A percentile compares a stretch with the other conserved stretches of the same genome.
Evolutionary conservation across 2,888 invertebrate species (phyloP).

Genomic region (Amphipoea lucens): DNA sequence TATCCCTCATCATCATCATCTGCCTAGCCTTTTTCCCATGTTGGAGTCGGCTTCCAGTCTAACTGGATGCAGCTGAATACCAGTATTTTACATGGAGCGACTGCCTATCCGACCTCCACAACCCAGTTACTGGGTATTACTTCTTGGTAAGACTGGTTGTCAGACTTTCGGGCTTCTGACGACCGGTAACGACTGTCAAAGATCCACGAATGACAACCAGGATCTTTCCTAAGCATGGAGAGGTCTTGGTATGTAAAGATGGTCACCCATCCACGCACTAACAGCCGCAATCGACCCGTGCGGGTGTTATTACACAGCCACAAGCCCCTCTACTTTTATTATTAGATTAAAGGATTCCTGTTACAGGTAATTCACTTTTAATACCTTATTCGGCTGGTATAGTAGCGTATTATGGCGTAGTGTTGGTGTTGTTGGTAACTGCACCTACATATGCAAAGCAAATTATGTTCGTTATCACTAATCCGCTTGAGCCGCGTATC

Average conservation of each 20-base stretch:
- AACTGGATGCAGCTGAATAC: neutral
- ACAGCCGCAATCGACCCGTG: neutral
- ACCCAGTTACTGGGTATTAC: neutral
- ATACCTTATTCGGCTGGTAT: conserved; percentile 1
- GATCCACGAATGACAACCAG: too few relatives aligned
- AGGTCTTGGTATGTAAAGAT: too few relatives aligned
- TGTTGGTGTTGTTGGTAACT: neutral
- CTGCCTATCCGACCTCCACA: neutral
- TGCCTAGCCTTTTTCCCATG: neutral
- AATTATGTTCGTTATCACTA: conserved; percentile 59
- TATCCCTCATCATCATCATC: neutral
- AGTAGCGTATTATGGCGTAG: neutral
- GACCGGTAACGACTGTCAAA: too few relatives aligned
- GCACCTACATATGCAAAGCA: conserved; percentile 30
- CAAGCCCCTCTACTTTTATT: neutral
- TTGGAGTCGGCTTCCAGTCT: neutral
- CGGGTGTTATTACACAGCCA: too few relatives aligned
- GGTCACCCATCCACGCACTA: neutral
- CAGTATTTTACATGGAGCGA: too few relatives aligned
- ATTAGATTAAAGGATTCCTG: conserved; percentile 3
- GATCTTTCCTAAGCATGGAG: too few relatives aligned
- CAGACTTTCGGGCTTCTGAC: too few relatives aligned
- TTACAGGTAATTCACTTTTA: conserved; percentile 14
- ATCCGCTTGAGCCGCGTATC: conserved; percentile 39
- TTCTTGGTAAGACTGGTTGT: too few relatives aligned